Evolutionary conservation across 2,113 vertebrate genomes (phyloP).

Genomic region (Sorex fumeus): DNA sequence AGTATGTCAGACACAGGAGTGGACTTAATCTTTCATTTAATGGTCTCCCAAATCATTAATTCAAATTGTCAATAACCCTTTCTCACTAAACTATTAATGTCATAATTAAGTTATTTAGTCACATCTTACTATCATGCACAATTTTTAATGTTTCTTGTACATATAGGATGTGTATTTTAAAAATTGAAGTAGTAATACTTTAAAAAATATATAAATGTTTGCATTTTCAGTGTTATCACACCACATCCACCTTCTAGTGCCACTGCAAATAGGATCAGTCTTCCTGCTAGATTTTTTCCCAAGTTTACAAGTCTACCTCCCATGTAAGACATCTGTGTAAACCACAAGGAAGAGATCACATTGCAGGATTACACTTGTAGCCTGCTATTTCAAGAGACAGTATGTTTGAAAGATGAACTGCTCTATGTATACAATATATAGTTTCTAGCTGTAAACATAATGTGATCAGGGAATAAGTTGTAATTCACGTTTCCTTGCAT

Average conservation of each 20-base stretch:
- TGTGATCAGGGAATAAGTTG: background rate
- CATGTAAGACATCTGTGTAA: background rate
- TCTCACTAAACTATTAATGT: background rate
- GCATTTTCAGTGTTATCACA: no score
- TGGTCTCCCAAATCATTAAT: background rate
- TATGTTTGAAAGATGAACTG: background rate
- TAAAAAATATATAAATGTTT: no score
- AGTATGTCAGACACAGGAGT: background rate
- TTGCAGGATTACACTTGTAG: background rate
- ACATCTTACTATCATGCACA: background rate
- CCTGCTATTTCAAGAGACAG: background rate
- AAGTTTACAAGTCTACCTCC: background rate
- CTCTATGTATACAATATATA: background rate
- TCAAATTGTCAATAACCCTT: background rate
- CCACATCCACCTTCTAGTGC: no score
- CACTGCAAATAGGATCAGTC: background rate
- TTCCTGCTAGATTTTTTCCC: background rate
- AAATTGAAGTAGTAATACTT: no score
- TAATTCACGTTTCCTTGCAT: conserved; percentile 27
- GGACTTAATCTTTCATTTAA: background rate
- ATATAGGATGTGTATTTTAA: no score
- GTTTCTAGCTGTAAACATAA: background rate
- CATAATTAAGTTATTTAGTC: background rate
- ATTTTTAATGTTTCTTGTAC: background rate
- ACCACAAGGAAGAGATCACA: background rate